Conservation (phyloP, 1,140 invertebrate genomes). For the Mycetomoellerius zeteki region DNA sequence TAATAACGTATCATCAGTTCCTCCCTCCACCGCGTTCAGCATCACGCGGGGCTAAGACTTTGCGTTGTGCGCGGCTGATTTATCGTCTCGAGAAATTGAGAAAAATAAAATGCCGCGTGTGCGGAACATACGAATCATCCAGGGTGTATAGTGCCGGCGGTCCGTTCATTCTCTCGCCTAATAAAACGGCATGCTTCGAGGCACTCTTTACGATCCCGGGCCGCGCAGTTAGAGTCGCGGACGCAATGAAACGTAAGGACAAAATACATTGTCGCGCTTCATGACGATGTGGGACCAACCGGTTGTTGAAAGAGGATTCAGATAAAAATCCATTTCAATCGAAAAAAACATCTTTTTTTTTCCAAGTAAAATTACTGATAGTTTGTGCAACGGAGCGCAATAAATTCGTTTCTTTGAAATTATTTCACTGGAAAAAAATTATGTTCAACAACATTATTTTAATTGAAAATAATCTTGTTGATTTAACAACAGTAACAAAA, state of each 20-base stretch:
- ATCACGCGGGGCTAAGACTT: not conserved
- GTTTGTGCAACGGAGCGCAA: too few relatives aligned
- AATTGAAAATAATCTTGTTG: too few relatives aligned
- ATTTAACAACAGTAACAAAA: too few relatives aligned
- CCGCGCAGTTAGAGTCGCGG: slow-evolving; percentile 11
- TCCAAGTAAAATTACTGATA: not conserved
- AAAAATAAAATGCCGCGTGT: slow-evolving; percentile 41
- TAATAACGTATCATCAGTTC: slow-evolving; percentile 54
- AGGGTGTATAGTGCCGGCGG: not conserved
- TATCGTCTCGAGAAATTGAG: slow-evolving; percentile 53
- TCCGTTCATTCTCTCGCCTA: not conserved
- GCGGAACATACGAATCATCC: slow-evolving; percentile 20
- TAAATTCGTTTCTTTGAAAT: not conserved
- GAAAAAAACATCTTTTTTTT: not conserved
- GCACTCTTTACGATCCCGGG: slow-evolving; percentile 10
- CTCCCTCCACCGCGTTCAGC: too few relatives aligned
- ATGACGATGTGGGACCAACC: not conserved
- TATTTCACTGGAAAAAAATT: too few relatives aligned
- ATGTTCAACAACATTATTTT: too few relatives aligned
- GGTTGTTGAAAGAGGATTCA: not conserved
- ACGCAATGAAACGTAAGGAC: slow-evolving; percentile 33
- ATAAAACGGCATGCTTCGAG: slow-evolving; percentile 41
- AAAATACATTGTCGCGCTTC: not conserved
- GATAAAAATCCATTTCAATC: not conserved
- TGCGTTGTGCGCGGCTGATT: slow-evolving; percentile 23